Conservation (phyloP, 1,140 invertebrate genomes). For the Carcinoscorpius rotundicauda region DNA sequence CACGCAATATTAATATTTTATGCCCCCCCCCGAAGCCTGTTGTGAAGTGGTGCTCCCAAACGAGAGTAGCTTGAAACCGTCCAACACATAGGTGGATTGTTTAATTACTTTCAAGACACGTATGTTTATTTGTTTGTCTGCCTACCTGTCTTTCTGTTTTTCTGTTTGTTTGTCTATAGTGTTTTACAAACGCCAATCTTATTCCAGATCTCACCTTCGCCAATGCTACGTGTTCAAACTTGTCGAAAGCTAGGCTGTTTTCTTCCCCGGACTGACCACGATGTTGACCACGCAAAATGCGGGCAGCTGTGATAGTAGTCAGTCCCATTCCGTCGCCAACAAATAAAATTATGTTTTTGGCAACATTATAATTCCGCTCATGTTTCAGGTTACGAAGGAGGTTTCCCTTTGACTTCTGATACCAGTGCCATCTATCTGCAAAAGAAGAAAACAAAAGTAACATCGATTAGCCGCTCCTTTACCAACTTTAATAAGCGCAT, state of each 20-base stretch:
- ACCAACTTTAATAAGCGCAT: no score
- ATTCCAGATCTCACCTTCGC: conserved; percentile 50
- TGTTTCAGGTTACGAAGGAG: conserved; percentile 10
- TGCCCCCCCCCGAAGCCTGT: no score
- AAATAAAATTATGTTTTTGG: conserved; percentile 82
- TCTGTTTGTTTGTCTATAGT: no score
- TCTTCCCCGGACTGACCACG: conserved; percentile 47
- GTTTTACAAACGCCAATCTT: neutral
- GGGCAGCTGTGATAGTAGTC: conserved; percentile 67
- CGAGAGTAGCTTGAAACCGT: no score
- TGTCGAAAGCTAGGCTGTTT: conserved; percentile 59
- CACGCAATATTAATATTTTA: no score
- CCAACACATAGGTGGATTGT: no score
- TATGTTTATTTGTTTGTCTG: no score
- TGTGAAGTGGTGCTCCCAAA: no score
- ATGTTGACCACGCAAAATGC: conserved; percentile 38
- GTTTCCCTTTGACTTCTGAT: conserved; percentile 21
- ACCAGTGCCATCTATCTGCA: conserved; percentile 25
- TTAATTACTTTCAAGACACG: no score
- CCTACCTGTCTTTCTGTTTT: no score
- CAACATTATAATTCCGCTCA: conserved; percentile 37
- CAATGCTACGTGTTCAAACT: conserved; percentile 65
- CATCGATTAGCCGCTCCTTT: no score
- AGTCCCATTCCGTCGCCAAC: conserved; percentile 89
- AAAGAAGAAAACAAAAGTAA: conserved; percentile 7